phyloP scores from a whole-genome alignment of 2,888 invertebrate species.

The Lobophora halterata region DNA sequence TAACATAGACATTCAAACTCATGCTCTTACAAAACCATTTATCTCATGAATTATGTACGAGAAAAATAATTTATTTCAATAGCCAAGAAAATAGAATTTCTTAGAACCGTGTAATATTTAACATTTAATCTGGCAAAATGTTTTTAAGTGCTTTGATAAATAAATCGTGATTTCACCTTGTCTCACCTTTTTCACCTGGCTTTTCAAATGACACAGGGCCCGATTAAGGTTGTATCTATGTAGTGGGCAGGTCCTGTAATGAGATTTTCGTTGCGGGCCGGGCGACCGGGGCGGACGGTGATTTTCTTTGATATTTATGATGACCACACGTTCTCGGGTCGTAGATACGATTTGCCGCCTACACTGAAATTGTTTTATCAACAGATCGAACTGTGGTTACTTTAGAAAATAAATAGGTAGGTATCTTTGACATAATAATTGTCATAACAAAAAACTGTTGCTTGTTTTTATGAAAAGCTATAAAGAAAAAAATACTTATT shows the following conservation, averaged over 20 bases:
- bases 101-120: slow-evolving; percentile 6
- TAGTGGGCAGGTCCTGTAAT: too few relatives aligned
- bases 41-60: slow-evolving; percentile 15
- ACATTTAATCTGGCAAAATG: slow-evolving; percentile 2
- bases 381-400: too few relatives aligned
- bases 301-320: slow-evolving; percentile 3
- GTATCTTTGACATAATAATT: too few relatives aligned
- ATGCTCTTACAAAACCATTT: slow-evolving; percentile 3
- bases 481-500: too few relatives aligned
- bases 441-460: too few relatives aligned
- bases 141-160: slow-evolving; percentile 24
- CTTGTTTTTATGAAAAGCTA: too few relatives aligned
- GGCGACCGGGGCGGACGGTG: too few relatives aligned
- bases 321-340: neutral
- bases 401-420: too few relatives aligned
- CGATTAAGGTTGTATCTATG: slow-evolving; percentile 1
- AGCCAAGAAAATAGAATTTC: slow-evolving; percentile 10
- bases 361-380: too few relatives aligned
- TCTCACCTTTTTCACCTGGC: slow-evolving; percentile 25
- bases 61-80: slow-evolving; percentile 17
- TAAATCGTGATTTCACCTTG: slow-evolving; percentile 23
- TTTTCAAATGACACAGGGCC: slow-evolving; percentile 10
- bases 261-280: too few relatives aligned
- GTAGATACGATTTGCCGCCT: slow-evolving; percentile 1
- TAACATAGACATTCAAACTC: neutral